These are phyloP conservation scores for Burhinus oedicnemus DNA, from an alignment of 2,113 vertebrate genomes.

Conservation along the genomic window DNA sequence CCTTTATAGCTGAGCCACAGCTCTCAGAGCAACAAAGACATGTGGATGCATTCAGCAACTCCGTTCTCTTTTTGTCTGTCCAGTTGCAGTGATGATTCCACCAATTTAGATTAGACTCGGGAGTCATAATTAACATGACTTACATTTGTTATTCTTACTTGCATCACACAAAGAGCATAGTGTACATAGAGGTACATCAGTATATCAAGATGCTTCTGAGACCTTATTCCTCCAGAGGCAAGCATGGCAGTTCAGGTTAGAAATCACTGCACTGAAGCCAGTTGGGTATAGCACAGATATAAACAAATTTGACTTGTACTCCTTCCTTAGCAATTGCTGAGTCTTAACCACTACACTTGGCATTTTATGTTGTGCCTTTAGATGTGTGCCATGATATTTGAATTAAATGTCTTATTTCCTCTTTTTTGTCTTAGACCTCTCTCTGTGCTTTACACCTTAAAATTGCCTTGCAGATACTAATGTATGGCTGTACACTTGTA, in stretches of 20 bases:
- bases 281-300: neutral
- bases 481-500: constrained; percentile 17
- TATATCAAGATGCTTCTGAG: neutral
- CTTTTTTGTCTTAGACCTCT: neutral
- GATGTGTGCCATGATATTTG: neutral
- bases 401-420: neutral
- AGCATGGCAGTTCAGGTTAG: neutral
- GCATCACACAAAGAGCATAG: neutral
- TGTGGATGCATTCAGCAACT: neutral
- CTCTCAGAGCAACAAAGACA: neutral
- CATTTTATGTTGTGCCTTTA: neutral
- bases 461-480: neutral
- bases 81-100: neutral
- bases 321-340: neutral
- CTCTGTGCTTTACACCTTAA: neutral
- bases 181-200: neutral
- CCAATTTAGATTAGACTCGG: neutral
- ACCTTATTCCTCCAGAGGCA: neutral
- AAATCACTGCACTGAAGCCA: neutral
- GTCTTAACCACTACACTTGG: neutral
- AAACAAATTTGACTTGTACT: neutral
- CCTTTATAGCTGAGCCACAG: neutral
- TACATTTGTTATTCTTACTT: neutral
- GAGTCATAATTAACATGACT: neutral
- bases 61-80: neutral